A percentile compares a stretch with the other conserved stretches of the same genome.
Evolutionary conservation across 2,797 vertebrate genomes (phyloP).

Genomic region (Coendou prehensilis): DNA sequence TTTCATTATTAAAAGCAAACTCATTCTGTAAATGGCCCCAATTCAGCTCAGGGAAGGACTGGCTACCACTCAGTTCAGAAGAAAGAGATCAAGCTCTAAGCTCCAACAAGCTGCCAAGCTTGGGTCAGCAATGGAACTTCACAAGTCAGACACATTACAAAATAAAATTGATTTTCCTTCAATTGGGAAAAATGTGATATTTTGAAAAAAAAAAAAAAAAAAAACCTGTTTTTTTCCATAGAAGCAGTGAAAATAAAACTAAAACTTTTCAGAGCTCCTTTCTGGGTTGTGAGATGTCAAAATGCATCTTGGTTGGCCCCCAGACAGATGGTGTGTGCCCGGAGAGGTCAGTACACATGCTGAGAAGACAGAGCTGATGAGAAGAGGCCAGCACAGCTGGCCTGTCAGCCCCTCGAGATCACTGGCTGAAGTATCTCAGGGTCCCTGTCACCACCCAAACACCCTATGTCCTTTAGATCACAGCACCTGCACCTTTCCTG

Average conservation of each 20-base stretch:
- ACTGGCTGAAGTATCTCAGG: neutral
- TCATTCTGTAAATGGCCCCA: conserved; percentile 25
- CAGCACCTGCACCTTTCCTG: neutral
- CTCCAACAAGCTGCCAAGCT: conserved; percentile 41
- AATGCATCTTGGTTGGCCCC: neutral
- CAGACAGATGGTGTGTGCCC: accelerated
- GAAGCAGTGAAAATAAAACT: conserved; percentile 64
- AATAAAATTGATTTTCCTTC: conserved; percentile 83
- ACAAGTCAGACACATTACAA: conserved; percentile 77
- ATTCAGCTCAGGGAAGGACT: conserved; percentile 58
- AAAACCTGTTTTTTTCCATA: conserved; percentile 51
- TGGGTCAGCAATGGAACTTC: conserved; percentile 70
- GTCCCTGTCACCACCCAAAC: neutral
- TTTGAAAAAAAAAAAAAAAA: conserved; percentile 63
- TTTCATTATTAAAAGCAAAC: conserved; percentile 65
- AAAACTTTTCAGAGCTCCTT: conserved; percentile 36
- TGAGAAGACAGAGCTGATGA: accelerated
- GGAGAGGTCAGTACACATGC: neutral
- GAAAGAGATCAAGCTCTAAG: conserved; percentile 46
- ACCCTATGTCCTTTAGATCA: neutral
- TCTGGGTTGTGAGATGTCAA: neutral
- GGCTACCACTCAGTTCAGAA: conserved; percentile 68
- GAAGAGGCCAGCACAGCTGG: accelerated
- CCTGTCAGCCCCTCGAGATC: accelerated
- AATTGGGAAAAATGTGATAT: conserved; percentile 73